Percentiles rank a stretch among this genome's conserved stretches.
Evolutionary conservation across 2,113 vertebrate species (phyloP).

Genomic region (Anarhynchus alexandrinus): DNA sequence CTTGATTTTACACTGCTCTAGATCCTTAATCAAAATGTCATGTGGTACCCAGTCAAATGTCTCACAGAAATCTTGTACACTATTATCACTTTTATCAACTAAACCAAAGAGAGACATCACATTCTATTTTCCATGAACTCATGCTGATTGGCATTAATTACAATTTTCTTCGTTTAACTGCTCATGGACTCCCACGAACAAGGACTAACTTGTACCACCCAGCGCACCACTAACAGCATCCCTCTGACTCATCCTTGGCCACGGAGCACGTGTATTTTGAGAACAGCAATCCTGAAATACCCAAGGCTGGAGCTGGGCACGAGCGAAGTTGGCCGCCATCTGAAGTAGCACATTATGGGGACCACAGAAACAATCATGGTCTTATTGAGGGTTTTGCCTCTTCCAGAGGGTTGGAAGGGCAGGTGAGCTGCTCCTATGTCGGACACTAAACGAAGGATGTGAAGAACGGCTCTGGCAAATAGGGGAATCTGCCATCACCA

Average conservation of each 20-base stretch:
- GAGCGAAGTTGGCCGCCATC: not conserved
- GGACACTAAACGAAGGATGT: not conserved
- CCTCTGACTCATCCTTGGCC: not conserved
- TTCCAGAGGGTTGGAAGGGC: not conserved
- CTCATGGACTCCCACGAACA: not conserved
- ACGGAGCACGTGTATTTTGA: not conserved
- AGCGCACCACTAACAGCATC: not conserved
- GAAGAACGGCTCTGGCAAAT: not conserved
- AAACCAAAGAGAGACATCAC: conserved; percentile 25
- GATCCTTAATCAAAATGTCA: conserved; percentile 62
- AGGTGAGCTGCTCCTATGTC: not conserved
- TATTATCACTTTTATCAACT: conserved; percentile 47
- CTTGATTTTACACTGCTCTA: conserved; percentile 55
- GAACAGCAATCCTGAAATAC: not conserved
- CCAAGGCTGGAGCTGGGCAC: not conserved
- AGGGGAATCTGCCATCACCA: not conserved
- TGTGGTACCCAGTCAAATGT: conserved; percentile 27
- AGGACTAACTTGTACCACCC: not conserved
- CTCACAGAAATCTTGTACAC: not conserved
- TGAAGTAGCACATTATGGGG: not conserved
- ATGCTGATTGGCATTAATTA: conserved; percentile 41
- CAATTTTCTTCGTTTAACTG: conserved; percentile 25
- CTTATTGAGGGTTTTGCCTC: not conserved
- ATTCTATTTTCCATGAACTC: conserved; percentile 44
- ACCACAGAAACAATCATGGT: not conserved